Conservation (phyloP, 2,797 vertebrate genomes). For the Tadarida brasiliensis region DNA sequence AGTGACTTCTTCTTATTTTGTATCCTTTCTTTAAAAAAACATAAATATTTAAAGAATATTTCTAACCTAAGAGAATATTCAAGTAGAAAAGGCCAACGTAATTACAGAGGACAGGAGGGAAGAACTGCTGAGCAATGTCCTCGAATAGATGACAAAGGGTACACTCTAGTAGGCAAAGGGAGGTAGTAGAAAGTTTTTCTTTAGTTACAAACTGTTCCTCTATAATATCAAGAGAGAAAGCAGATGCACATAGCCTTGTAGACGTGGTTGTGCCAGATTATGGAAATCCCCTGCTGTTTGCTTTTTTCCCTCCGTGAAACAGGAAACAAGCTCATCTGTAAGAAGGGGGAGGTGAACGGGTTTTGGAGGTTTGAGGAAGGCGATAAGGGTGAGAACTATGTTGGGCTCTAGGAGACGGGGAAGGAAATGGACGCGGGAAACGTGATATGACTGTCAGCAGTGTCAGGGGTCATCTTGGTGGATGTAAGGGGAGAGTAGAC, state of each 20-base stretch:
- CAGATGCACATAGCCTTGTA: background rate
- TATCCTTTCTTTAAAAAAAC: background rate
- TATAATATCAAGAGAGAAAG: background rate
- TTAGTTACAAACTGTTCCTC: background rate
- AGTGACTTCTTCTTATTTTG: background rate
- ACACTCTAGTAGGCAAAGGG: background rate
- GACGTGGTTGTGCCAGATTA: background rate
- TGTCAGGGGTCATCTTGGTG: background rate
- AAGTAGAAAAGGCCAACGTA: background rate
- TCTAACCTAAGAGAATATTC: background rate
- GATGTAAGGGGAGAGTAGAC: background rate
- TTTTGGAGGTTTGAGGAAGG: background rate
- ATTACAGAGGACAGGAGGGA: background rate
- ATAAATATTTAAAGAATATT: background rate
- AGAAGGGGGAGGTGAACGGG: background rate
- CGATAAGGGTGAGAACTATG: background rate
- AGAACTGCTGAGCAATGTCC: background rate
- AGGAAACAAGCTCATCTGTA: background rate
- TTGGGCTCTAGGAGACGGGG: background rate
- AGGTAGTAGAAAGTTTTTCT: background rate
- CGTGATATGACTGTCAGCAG: background rate
- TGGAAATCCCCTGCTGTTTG: background rate
- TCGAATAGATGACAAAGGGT: background rate
- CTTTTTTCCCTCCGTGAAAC: background rate
- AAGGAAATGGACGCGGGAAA: background rate